Percentiles rank a stretch among this genome's conserved stretches.
phyloP scores from a whole-genome alignment of 2,113 vertebrate species.

The Orycteropus afer region DNA sequence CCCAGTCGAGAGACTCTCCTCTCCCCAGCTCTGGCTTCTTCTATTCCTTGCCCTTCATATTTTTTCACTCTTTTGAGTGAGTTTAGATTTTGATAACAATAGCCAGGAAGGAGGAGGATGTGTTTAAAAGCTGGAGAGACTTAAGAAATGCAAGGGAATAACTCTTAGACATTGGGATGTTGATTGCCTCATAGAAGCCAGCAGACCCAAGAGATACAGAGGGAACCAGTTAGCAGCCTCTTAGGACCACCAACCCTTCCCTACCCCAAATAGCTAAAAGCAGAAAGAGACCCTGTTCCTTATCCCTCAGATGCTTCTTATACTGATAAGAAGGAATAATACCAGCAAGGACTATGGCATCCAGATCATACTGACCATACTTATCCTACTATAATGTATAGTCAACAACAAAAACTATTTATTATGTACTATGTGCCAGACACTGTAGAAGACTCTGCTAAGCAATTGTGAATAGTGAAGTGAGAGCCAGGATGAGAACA shows the following conservation, averaged over 20 bases:
- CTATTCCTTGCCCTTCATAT: neutral
- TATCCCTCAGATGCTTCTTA: neutral
- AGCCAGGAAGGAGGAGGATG: neutral
- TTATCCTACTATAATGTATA: neutral
- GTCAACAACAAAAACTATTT: neutral
- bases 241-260: neutral
- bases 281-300: neutral
- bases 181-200: neutral
- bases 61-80: neutral
- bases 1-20: neutral
- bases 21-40: neutral
- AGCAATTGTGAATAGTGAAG: neutral
- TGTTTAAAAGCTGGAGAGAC: neutral
- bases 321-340: neutral
- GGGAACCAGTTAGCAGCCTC: neutral
- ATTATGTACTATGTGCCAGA: neutral
- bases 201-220: neutral
- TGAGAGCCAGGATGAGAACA: too few species aligned
- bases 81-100: slow-evolving; percentile 5
- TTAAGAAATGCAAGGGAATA: neutral
- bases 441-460: neutral
- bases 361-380: neutral
- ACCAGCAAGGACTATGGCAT: neutral
- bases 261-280: neutral
- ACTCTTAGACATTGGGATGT: neutral